Conservation (phyloP, 2,797 vertebrate species). For the Tenualosa thibaudeaui region DNA sequence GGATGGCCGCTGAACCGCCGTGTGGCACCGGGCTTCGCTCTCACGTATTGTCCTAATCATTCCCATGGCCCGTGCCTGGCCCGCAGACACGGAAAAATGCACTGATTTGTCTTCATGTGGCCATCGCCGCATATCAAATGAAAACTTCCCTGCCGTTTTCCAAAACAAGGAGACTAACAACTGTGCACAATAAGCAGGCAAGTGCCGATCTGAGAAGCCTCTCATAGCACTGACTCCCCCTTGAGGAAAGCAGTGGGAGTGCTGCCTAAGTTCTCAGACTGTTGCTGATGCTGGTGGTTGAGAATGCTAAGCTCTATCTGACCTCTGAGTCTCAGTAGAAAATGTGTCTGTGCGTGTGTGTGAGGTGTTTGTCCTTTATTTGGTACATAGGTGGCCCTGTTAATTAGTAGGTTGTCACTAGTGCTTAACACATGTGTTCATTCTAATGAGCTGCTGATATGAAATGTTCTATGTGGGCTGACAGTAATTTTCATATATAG, state of each 20-base stretch:
- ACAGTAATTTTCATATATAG: background rate
- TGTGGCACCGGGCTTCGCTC: constrained; percentile 35
- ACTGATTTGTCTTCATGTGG: constrained; percentile 53
- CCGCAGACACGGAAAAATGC: constrained; percentile 46
- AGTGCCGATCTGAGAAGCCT: constrained; percentile 57
- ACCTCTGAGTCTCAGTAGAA: background rate
- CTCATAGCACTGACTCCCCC: constrained; percentile 86
- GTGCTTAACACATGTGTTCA: constrained; percentile 30
- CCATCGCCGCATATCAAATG: constrained; percentile 48
- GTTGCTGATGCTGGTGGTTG: constrained; percentile 4
- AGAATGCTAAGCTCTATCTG: constrained; percentile 7
- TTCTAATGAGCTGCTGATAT: constrained; percentile 22
- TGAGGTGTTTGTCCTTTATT: background rate
- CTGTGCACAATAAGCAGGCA: background rate
- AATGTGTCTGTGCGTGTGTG: background rate
- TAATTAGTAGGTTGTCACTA: background rate
- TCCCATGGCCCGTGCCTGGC: constrained; percentile 47
- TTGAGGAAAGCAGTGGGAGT: constrained; percentile 76
- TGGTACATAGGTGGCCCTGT: background rate
- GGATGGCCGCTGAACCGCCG: constrained; percentile 36
- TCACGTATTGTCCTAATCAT: constrained; percentile 53
- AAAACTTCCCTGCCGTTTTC: constrained; percentile 42
- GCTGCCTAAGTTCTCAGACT: background rate
- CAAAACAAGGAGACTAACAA: constrained; percentile 41
- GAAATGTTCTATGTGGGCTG: background rate